A percentile compares a stretch with the other conserved stretches of the same genome.
These are phyloP conservation scores for Saguinus imperator DNA, from an alignment of 2,113 vertebrate species.

Conservation along the genomic window DNA sequence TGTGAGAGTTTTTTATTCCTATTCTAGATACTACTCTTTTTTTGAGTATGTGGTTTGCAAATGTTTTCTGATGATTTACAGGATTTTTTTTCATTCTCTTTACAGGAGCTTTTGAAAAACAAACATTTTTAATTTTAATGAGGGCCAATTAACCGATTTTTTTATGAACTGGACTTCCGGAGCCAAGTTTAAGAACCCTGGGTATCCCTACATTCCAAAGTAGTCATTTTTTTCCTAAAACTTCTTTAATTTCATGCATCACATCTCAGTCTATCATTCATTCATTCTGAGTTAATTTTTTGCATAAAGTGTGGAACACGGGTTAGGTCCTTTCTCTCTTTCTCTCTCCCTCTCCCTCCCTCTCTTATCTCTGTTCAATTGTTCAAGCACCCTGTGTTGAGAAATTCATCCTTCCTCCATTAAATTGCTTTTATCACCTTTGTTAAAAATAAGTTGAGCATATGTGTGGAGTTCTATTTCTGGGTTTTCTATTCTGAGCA, in stretches of 20 bases:
- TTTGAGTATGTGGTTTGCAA: neutral
- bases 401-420: neutral
- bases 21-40: neutral
- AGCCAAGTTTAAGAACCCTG: neutral
- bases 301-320: neutral
- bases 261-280: neutral
- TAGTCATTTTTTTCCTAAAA: neutral
- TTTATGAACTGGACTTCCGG: neutral
- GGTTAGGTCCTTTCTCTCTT: neutral
- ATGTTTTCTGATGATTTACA: neutral
- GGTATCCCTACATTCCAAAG: neutral
- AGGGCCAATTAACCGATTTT: neutral
- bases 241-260: neutral
- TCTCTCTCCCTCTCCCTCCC: neutral
- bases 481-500: neutral
- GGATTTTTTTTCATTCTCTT: neutral
- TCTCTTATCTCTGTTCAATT: neutral
- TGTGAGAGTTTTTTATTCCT: neutral
- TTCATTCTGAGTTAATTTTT: neutral
- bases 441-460: neutral
- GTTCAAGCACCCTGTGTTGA: neutral
- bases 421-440: neutral
- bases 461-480: neutral
- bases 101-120: neutral
- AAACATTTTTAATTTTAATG: neutral